Evolutionary conservation across 1,140 invertebrate species (phyloP), one percentile per base, ranked within the genome.

Genomic region (Popillia japonica): DNA sequence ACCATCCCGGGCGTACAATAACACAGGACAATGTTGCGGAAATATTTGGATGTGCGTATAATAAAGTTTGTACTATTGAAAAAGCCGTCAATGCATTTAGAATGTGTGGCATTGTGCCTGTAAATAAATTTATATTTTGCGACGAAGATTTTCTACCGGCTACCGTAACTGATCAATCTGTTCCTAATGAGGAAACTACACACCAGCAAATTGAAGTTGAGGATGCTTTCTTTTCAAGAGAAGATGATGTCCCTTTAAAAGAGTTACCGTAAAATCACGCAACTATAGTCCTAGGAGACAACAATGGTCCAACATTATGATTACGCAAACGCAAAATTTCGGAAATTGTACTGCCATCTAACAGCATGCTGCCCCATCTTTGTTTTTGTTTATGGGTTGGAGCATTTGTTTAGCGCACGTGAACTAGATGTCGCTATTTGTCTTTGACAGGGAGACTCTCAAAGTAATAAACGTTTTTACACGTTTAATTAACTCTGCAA

Each of bases 131-230:
- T 48, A 34, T 76, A 7, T 77, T 77, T 77, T 34, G 20, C 59
- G 75, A 77, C 55, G 75, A 59, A 77, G 75, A 77, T 59, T 76
- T 76, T 68, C 61, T 68, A 68, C 61, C 61, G 17, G 23, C 61
- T 27, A 68, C 61, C 42, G 14, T 44, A 44, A 44, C 9, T 44
- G 27, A 34, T 34, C 27, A 34, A 34, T 34, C 27, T 34, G 27
- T 34, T 34, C 27, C 27, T 34, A 44, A 44, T 44, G 42, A 44
- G 42, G 42, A 11, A 44, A 44, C 42, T 44, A 44, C 14, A 44
- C 14, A 44, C 42, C 42, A 44, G 42, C 14, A 44, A 44, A 44
- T 44, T 44, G 42, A 44, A 44, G 42, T 44, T 44, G 42, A 34
- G 42, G 9, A n/a, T 44, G 14, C 9, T n/a, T 11, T 7, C 14